A percentile compares a stretch with the other conserved stretches of the same genome.
phyloP scores from a whole-genome alignment of 2,888 invertebrate species.

The Dioctria rufipes region DNA sequence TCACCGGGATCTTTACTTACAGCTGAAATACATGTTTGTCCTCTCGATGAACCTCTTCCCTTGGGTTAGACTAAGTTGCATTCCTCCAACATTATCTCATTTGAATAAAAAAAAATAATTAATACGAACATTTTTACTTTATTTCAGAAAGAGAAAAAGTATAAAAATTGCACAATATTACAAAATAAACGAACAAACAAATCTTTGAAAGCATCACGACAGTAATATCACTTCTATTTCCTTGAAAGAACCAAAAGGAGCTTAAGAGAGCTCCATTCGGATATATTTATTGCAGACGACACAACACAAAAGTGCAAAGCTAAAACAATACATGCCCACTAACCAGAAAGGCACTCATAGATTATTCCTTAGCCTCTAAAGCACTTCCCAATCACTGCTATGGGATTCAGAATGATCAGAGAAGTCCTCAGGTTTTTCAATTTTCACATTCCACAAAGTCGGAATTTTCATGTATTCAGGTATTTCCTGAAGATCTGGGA shows the following conservation, averaged over 20 bases:
- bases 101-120: neutral
- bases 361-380: neutral
- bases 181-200: slow-evolving; percentile 21
- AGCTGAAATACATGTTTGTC: too few relatives aligned
- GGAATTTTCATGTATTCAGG: slow-evolving; percentile 74
- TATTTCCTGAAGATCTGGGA: slow-evolving; percentile 61
- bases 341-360: neutral
- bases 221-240: slow-evolving; percentile 30
- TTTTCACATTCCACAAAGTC: slow-evolving; percentile 75
- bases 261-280: neutral
- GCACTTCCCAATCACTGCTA: slow-evolving; percentile 69
- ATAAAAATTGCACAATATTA: slow-evolving; percentile 12
- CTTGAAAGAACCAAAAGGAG: neutral
- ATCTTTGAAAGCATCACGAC: slow-evolving; percentile 25
- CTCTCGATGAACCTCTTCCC: too few relatives aligned
- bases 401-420: slow-evolving; percentile 62
- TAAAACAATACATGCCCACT: neutral
- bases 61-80: too few relatives aligned
- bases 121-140: slow-evolving; percentile 19
- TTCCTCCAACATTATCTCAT: neutral
- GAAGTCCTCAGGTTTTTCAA: slow-evolving; percentile 65
- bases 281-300: neutral
- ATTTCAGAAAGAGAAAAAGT: neutral
- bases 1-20: too few relatives aligned
- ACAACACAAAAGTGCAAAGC: neutral